Conservation (phyloP, 2,888 invertebrate genomes). For the Drosophila anomalata region DNA sequence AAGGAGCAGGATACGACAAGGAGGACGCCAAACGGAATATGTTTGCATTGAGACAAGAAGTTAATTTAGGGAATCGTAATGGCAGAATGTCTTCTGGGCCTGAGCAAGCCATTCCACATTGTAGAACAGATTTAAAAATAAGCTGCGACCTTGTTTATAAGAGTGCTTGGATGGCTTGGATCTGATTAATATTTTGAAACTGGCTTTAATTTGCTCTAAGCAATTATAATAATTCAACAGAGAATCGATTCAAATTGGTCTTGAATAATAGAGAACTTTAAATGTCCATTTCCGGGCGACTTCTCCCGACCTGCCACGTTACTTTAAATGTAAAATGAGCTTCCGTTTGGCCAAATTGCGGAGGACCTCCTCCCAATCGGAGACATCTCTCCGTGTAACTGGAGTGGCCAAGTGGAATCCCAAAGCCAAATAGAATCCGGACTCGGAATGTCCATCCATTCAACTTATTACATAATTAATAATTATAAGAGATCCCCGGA, state of each 20-base stretch:
- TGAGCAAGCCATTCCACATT: constrained; percentile 24
- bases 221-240: neutral
- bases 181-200: neutral
- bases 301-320: neutral
- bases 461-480: constrained; percentile 69
- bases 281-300: constrained; percentile 29
- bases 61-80: constrained; percentile 27
- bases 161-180: too few relatives aligned
- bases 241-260: constrained; percentile 7
- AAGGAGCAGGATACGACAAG: constrained; percentile 2
- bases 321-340: constrained; percentile 38
- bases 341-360: constrained; percentile 13
- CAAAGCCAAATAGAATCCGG: constrained; percentile 31
- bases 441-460: constrained; percentile 47
- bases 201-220: neutral
- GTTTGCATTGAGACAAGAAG: constrained; percentile 34
- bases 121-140: constrained; percentile 25
- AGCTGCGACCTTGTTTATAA: neutral
- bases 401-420: constrained; percentile 40
- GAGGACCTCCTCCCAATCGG: neutral
- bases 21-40: constrained; percentile 29
- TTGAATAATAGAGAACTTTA: constrained; percentile 25
- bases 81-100: constrained; percentile 22
- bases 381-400: constrained; percentile 13
- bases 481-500: constrained; percentile 48